These are phyloP conservation scores for Pogonus chalceus DNA, from an alignment of 1,140 invertebrate genomes.

Conservation along the genomic window DNA sequence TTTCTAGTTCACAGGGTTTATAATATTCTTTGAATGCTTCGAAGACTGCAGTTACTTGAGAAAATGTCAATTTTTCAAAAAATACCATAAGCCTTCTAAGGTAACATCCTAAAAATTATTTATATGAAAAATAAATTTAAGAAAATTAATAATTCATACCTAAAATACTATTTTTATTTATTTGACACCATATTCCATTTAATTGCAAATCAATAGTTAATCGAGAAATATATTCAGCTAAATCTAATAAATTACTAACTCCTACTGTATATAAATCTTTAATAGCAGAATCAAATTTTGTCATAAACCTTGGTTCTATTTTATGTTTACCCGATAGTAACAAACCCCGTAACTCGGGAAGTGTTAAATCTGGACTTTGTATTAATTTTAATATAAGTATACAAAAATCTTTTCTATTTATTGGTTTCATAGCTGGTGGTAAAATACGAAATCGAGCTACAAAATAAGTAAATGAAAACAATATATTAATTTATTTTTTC, in stretches of 20 bases:
- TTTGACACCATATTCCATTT: conserved; percentile 21
- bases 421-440: conserved; percentile 30
- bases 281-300: conserved; percentile 44
- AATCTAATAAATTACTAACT: conserved; percentile 50
- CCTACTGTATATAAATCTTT: conserved; percentile 41
- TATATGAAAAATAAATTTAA: conserved; percentile 23
- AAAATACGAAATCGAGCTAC: conserved; percentile 21
- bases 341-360: conserved; percentile 44
- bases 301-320: conserved; percentile 39
- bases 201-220: conserved; percentile 38
- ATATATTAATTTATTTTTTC: conserved; percentile 10
- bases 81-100: conserved; percentile 67
- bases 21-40: conserved; percentile 55
- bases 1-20: conserved; percentile 38
- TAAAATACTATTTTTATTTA: conserved; percentile 36
- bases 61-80: conserved; percentile 73
- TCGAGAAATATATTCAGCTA: conserved; percentile 43
- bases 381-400: conserved; percentile 50
- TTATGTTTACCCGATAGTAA: conserved; percentile 43
- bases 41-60: conserved; percentile 60
- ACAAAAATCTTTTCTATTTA: conserved; percentile 43
- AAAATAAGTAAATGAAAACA: conserved; percentile 13
- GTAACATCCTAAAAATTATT: conserved; percentile 58
- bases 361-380: conserved; percentile 56
- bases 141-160: conserved; percentile 29